Evolutionary conservation across 2,113 vertebrate genomes (phyloP).

Genomic region (Panthera tigris): DNA sequence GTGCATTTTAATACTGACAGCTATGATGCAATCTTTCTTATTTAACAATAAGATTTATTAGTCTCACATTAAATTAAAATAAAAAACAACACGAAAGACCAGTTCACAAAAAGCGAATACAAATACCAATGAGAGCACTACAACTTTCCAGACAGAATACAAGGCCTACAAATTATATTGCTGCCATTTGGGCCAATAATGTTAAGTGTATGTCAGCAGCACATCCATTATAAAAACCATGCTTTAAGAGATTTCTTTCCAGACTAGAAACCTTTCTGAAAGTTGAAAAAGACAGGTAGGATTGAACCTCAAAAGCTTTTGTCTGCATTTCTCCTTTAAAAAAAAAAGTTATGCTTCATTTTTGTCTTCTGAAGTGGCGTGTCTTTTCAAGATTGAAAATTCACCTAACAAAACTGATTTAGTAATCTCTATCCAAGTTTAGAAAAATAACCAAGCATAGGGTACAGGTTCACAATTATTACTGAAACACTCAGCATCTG

Average conservation of each 20-base stretch:
- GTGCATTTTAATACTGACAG: constrained; percentile 75
- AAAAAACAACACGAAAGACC: constrained; percentile 72
- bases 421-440: constrained; percentile 63
- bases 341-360: neutral
- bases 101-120: constrained; percentile 64
- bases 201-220: constrained; percentile 1
- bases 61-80: constrained; percentile 71
- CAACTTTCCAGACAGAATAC: constrained; percentile 34
- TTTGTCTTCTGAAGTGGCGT: constrained; percentile 57
- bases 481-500: constrained; percentile 73
- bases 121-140: constrained; percentile 62
- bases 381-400: constrained; percentile 60
- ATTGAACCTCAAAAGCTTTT: constrained; percentile 36
- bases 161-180: constrained; percentile 4
- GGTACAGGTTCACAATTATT: constrained; percentile 67
- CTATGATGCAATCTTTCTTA: constrained; percentile 50
- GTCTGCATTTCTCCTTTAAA: constrained; percentile 50
- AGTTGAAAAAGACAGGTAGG: constrained; percentile 51
- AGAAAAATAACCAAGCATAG: constrained; percentile 56
- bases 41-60: constrained; percentile 79
- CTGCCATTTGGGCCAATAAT: neutral
- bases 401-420: constrained; percentile 20
- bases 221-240: constrained; percentile 44
- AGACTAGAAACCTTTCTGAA: constrained; percentile 62
- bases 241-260: constrained; percentile 35